Evolutionary conservation across 2,888 invertebrate genomes (phyloP), one percentile per base, ranked within the genome.

Genomic region (Ichneumoninae sp.): DNA sequence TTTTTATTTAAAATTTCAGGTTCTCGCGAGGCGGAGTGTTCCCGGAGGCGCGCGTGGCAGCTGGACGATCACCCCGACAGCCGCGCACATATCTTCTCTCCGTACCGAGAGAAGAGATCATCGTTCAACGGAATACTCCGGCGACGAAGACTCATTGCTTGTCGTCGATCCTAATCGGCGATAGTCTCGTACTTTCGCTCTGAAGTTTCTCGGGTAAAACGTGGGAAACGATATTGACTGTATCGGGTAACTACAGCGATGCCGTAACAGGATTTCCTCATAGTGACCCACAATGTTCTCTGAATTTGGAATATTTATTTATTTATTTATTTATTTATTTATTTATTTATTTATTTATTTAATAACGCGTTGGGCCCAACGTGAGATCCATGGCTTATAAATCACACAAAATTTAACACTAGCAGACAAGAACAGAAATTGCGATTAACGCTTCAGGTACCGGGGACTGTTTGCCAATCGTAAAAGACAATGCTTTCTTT

Each of bases 21-120:
- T 16, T 33, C 57, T 36, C 40, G 36, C 60, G 74, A 74, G 68
- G 73, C 33, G 81, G 60, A 30, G 63, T 13, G 57, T 57, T 73
- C 73, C 74, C 57, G 66, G 5, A 22, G 73, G 66, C 73, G 60
- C 74, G 65, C 70, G 71, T 71, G 47, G 54, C 76, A 71, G 76
- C 76, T 77, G 76, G 44, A 82, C 68, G 57, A 54, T 68, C 19
- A 10, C 52, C 40, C 65, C 70, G 65, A 65, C 82, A 70, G 66
- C 44, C 68, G 73, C 13, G 22, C 13, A 22, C 54, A 30, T 68
- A 47, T 66, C 50, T 75, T 44, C n/a, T 73, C 22, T 30, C n/a
- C 8, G 26, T n/a, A 16, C 30, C n/a, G 13, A 16, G 44, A 10
- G 63, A 50, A 5, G 19, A 65, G 26, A 47, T 63, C 7, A 47